Percentiles rank a stretch among this genome's conserved stretches.
Conservation (phyloP, 2,888 invertebrate genomes). For the Ormyrus rosae region DNA sequence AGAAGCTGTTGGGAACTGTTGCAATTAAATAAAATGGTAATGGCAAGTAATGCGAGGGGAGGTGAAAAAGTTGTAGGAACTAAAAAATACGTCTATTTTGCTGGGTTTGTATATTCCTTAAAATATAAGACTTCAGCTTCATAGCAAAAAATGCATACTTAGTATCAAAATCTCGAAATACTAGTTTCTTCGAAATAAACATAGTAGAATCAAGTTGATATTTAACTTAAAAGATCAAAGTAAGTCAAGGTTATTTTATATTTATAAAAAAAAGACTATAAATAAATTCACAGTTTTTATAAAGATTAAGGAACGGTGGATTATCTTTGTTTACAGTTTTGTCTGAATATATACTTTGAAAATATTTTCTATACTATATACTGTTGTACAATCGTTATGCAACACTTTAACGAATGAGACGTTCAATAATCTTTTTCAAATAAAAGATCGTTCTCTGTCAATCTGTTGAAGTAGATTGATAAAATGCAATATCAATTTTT, state of each 20-base stretch:
- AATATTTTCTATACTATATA: constrained; percentile 21
- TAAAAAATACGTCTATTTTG: neutral
- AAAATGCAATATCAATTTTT: no score
- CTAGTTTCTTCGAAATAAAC: neutral
- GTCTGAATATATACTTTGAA: neutral
- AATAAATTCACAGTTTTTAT: constrained; percentile 17
- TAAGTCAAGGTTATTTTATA: no score
- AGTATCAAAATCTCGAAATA: neutral
- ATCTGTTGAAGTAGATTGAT: no score
- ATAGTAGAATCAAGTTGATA: neutral
- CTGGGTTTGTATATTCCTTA: neutral
- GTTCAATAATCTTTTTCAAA: no score
- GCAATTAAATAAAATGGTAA: neutral
- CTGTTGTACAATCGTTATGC: neutral
- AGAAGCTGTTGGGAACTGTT: constrained; percentile 13
- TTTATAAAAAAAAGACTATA: neutral
- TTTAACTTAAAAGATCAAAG: neutral
- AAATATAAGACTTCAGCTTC: neutral
- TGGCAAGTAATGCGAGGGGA: constrained; percentile 18
- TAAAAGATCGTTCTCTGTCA: no score
- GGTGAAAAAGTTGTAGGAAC: constrained; percentile 16
- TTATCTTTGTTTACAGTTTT: neutral
- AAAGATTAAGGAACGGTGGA: neutral
- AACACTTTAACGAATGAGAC: no score
- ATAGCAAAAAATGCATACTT: neutral